Base-by-base conservation (phyloP, 2,888 invertebrate genomes). In the Aricia artaxerxes region DNA sequence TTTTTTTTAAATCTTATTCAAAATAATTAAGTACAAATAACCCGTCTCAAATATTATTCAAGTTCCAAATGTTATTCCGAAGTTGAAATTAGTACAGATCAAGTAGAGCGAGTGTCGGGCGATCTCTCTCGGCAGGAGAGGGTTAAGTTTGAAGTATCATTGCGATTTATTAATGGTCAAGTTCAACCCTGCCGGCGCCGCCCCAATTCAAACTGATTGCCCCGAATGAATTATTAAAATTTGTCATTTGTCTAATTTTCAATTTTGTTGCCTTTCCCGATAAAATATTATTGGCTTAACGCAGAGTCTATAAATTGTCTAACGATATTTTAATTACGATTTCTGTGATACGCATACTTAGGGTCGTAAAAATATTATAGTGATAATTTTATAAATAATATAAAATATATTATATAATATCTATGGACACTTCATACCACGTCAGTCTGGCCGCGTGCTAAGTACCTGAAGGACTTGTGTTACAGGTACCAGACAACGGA, bases 131-230 rank as follows among this genome's bases (percentile, higher is more conserved):
- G 85, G 80, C 82, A 81, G 83, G 88, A 88, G 88, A 91, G 93
- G 93, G 93, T 93, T 92, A 92, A 93, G 89, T 93, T 91, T 93
- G 92, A 92, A 94, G 94, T 93, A 93, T 93, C 92, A 93, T 92
- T 92, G 89, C 92, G 90, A 92, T 94, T 94, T 93, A 92, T 93
- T 91, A 94, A 92, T 91, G 94, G 93, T 94, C 93, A 93, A 94
- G 92, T 93, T 89, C 83, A 87, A 85, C 88, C 89, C 86, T 84
- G 83, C 85, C 83, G 85, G 82, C 82, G 81, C 84, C 85, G 82
- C 84, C 86, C 88, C 87, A 90, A 91, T 91, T 90, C 87, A 88
- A 91, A 91, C 88, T 88, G 92, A 92, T 92, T 88, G 91, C 89
- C 87, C 85, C 89, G 89, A 91, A 89, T 92, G 90, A 92, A 92